A percentile compares a stretch with the other conserved stretches of the same genome.
Conservation (phyloP, 2,797 vertebrate species). For the Darevskia mixta region DNA sequence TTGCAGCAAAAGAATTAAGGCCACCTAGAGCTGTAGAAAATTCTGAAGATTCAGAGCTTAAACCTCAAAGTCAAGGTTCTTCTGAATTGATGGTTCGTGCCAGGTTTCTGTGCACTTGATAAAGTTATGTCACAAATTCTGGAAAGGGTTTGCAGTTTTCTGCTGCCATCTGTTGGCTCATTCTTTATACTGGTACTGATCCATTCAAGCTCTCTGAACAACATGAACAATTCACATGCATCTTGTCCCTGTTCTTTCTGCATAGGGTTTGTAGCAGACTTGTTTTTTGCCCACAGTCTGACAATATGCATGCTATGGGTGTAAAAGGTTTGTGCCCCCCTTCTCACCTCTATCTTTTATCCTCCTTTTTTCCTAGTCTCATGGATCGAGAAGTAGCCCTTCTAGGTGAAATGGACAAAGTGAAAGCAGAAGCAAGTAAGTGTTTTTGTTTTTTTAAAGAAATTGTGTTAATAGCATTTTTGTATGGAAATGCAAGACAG, state of each 20-base stretch:
- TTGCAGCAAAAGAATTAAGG: not conserved
- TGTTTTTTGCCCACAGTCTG: not conserved
- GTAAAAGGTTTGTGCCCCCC: not conserved
- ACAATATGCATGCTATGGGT: not conserved
- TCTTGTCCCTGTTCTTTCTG: not conserved
- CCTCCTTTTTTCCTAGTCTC: slow-evolving; percentile 80
- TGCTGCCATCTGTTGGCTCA: slow-evolving; percentile 72
- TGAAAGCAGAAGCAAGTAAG: slow-evolving; percentile 97
- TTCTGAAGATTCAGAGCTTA: not conserved
- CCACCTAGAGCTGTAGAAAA: not conserved
- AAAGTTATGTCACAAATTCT: not conserved
- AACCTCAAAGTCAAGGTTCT: not conserved
- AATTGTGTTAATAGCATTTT: not conserved
- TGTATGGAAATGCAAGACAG: accelerated
- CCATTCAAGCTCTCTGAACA: not conserved
- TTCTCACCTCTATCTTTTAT: not conserved
- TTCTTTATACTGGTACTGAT: not conserved
- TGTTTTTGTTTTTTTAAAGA: not conserved
- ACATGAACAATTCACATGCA: too few species aligned
- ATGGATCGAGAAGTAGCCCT: slow-evolving; percentile 97
- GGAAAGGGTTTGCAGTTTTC: slow-evolving; percentile 21
- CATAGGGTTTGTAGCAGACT: not conserved
- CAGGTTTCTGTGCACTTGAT: slow-evolving; percentile 8
- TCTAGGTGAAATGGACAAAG: slow-evolving; percentile 95
- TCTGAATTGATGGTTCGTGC: not conserved